Evolutionary conservation across 1,140 invertebrate genomes (phyloP).

Genomic region (Cydia fagiglandana): DNA sequence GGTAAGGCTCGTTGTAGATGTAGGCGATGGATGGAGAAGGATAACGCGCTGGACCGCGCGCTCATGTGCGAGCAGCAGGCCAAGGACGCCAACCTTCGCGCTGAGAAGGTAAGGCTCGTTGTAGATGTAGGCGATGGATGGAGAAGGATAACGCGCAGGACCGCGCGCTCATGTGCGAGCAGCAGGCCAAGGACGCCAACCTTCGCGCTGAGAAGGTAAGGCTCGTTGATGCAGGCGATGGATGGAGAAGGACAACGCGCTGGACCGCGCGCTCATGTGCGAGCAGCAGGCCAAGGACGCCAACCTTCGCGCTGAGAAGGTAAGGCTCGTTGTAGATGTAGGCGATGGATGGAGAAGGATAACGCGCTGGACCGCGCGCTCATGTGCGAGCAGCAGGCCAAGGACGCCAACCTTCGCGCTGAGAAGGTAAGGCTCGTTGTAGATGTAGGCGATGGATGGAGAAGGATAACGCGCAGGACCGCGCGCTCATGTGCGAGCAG

Average conservation of each 20-base stretch:
- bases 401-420: conserved; percentile 93
- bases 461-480: no score
- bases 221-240: no score
- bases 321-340: conserved; percentile 88
- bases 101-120: conserved; percentile 20
- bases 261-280: no score
- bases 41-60: conserved; percentile 85
- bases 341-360: no score
- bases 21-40: conserved; percentile 92
- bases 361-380: no score
- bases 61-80: no score
- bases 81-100: no score
- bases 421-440: conserved; percentile 65
- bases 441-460: conserved; percentile 91
- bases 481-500: no score
- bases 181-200: no score
- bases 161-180: conserved; percentile 94
- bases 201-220: no score
- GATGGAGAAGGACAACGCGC: no score
- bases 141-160: conserved; percentile 98
- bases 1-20: conserved; percentile 78
- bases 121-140: conserved; percentile 99
- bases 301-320: conserved; percentile 17
- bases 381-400: conserved; percentile 93
- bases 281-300: no score